phyloP scores from a whole-genome alignment of 1,140 invertebrate species.

The Drosophila paulistorum region DNA sequence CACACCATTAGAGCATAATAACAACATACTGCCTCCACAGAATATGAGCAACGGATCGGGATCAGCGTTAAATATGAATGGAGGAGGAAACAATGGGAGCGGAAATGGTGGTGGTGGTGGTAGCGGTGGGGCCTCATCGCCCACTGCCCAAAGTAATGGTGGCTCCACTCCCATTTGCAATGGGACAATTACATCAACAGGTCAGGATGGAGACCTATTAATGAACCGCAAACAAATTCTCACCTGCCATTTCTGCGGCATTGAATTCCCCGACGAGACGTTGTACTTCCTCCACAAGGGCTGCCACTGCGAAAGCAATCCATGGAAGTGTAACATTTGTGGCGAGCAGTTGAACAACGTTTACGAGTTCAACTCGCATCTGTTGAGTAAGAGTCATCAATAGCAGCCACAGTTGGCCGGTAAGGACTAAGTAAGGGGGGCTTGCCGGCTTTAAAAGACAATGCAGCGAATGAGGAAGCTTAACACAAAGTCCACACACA shows the following conservation, averaged over 20 bases:
- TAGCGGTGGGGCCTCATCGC: conserved; percentile 29
- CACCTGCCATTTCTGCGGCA: conserved; percentile 94
- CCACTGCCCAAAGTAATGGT: conserved; percentile 34
- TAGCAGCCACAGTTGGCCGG: conserved; percentile 83
- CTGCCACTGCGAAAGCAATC: conserved; percentile 97
- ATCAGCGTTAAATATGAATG: conserved; percentile 11
- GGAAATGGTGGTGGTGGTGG: conserved; percentile 39
- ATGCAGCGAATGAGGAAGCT: conserved; percentile 24
- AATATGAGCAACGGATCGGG: conserved; percentile 53
- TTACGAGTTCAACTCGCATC: conserved; percentile 98
- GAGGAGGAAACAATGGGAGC: conserved; percentile 34
- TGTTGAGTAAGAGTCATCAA: conserved; percentile 96
- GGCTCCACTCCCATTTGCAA: conserved; percentile 84
- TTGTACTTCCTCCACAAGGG: conserved; percentile 98
- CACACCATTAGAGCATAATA: conserved; percentile 73
- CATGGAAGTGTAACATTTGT: conserved; percentile 99
- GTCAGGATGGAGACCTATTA: conserved; percentile 83
- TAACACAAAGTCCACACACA: conserved; percentile 54
- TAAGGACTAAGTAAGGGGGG: conserved; percentile 33
- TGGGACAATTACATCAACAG: conserved; percentile 87
- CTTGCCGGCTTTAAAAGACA: conserved; percentile 35
- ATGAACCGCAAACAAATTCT: conserved; percentile 85
- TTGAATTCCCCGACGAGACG: conserved; percentile 97
- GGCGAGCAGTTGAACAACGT: conserved; percentile 96
- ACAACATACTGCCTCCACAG: conserved; percentile 53